Evolutionary conservation across 1,140 invertebrate genomes (phyloP).

Genomic region (Zaprionus nigranus): DNA sequence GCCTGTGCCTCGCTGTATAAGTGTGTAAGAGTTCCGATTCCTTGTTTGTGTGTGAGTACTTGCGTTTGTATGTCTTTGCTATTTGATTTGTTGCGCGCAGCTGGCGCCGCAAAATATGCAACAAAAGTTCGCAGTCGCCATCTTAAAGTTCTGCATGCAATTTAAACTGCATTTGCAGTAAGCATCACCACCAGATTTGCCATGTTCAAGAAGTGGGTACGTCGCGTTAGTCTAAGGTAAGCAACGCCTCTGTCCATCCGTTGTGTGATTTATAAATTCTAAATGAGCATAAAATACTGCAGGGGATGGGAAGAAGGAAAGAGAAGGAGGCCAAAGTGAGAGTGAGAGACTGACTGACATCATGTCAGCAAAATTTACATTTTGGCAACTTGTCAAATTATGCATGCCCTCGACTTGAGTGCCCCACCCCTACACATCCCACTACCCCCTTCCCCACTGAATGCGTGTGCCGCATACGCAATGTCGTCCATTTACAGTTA

Average conservation of each 20-base stretch:
- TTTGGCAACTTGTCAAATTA: constrained; percentile 42
- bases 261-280: constrained; percentile 49
- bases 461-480: constrained; percentile 1
- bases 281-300: constrained; percentile 47
- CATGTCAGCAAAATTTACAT: constrained; percentile 48
- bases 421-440: not conserved
- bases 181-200: constrained; percentile 42
- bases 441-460: not conserved
- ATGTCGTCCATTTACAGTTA: constrained; percentile 5
- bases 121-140: constrained; percentile 30
- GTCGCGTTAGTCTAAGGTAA: constrained; percentile 81
- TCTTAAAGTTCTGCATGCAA: constrained; percentile 35
- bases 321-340: not conserved
- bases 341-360: constrained; percentile 35
- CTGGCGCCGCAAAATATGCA: constrained; percentile 46
- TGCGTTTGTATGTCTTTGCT: constrained; percentile 19
- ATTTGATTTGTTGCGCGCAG: constrained; percentile 33
- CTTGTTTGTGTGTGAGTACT: not conserved
- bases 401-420: constrained; percentile 10
- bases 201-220: constrained; percentile 84
- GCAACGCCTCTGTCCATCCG: constrained; percentile 32
- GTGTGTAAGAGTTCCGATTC: constrained; percentile 9
- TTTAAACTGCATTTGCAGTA: constrained; percentile 23
- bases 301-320: not conserved
- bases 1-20: not conserved